Conservation (phyloP, 2,797 vertebrate genomes). For the Tokudaia tokunoshimensis region DNA sequence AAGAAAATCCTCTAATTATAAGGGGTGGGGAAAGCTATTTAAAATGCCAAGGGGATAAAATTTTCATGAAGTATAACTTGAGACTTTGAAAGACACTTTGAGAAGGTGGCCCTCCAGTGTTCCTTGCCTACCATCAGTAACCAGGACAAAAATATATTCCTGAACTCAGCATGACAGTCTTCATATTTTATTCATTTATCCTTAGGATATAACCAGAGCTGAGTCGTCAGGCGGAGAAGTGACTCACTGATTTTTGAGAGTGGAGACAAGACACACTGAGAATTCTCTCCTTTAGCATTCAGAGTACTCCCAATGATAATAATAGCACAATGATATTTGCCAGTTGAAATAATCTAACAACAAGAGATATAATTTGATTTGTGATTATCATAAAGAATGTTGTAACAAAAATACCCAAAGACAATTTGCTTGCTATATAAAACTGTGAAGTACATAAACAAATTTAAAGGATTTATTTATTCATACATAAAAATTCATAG, state of each 20-base stretch:
- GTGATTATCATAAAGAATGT: not conserved
- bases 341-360: slow-evolving; percentile 49
- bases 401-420: not conserved
- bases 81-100: not conserved
- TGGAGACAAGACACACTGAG: not conserved
- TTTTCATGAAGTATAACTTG: not conserved
- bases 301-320: not conserved
- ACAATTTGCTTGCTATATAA: not conserved
- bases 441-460: not conserved
- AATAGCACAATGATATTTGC: not conserved
- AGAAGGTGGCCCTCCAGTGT: not conserved
- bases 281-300: not conserved
- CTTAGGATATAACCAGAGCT: slow-evolving; percentile 1
- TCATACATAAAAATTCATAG: slow-evolving; percentile 19
- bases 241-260: not conserved
- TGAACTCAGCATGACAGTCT: slow-evolving; percentile 9
- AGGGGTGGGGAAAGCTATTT: not conserved
- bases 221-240: not conserved
- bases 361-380: not conserved
- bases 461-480: not conserved
- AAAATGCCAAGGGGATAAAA: not conserved
- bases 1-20: not conserved
- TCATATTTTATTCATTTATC: slow-evolving; percentile 33
- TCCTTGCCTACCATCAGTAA: not conserved
- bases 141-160: slow-evolving; percentile 13